Base-by-base conservation (phyloP, 2,888 invertebrate genomes). In the Torymus texanus region DNA sequence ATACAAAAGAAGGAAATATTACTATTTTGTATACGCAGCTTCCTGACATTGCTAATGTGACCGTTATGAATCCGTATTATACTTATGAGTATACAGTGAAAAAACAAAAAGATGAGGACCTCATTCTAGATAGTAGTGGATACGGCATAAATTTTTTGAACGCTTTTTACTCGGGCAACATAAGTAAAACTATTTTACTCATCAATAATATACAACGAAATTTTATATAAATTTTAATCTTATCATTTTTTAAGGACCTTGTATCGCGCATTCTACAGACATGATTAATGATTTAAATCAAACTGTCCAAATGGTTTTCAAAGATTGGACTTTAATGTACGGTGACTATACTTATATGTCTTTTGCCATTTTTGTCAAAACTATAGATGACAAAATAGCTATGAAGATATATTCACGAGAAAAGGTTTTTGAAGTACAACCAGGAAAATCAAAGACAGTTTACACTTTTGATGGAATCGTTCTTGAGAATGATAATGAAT, bases 321-420 rank as follows among this genome's bases (percentile, higher is more conserved):
- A 55, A 1, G 84, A 89, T 10, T 91, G 90, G 90, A 88, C 87
- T 0, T 78, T 90, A 58, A 83, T 88, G 53, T 83, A 88, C 12
- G 90, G 88, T 4, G 87, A 91, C 80, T 77, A 83, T 53, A 66
- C 81, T 1, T 65, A 84, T 11, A 82, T 86, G 50, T 84, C 86
- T 21, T 88, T 86, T 58, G 89, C 88, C 12, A 76, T 91, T 65
- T 89, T 88, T 76, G 87, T 87, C 0, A 91, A 89, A 82, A 83
- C 82, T 41, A 68, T 88, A 2, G 82, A 82, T 11, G 84, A 74
- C n/a, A 83, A 83, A 61, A 16, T 88, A n/a, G 86, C 84, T 0
- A 12, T 85, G 12, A 85, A 79, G 50, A 66, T 88, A 1, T 78
- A 75, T 62, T 18, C 82, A 13, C 76, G 59, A 2, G 51, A 73